A percentile compares a stretch with the other conserved stretches of the same genome.
Conservation (phyloP, 2,888 invertebrate genomes). For the Adineta ricciae region DNA sequence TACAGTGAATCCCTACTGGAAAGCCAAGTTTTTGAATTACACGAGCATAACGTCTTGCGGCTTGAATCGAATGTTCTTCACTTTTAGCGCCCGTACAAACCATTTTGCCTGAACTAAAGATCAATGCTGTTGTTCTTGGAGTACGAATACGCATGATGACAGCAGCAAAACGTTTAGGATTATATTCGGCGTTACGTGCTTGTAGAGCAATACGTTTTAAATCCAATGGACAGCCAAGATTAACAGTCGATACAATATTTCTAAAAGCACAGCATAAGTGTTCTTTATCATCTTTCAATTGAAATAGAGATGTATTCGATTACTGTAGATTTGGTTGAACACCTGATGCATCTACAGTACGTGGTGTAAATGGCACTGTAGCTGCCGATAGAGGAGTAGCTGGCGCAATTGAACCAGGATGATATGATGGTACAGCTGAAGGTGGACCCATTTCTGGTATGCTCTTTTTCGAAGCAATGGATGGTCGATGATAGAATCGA, state of each 20-base stretch:
- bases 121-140: slow-evolving; percentile 32
- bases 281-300: too few relatives aligned
- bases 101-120: slow-evolving; percentile 34
- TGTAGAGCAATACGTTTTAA: slow-evolving; percentile 91
- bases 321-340: background rate
- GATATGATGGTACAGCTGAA: background rate
- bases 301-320: too few relatives aligned
- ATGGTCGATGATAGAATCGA: background rate
- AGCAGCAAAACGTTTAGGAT: slow-evolving; percentile 62
- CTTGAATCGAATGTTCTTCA: slow-evolving; percentile 28
- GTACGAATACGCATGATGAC: slow-evolving; percentile 33
- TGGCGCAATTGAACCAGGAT: background rate
- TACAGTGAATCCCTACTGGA: background rate
- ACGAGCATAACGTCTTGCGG: slow-evolving; percentile 30
- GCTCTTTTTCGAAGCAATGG: background rate
- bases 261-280: too few relatives aligned
- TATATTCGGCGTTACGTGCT: slow-evolving; percentile 96
- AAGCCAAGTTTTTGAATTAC: slow-evolving; percentile 33
- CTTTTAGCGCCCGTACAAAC: slow-evolving; percentile 34
- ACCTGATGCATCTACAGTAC: background rate
- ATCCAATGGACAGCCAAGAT: slow-evolving; percentile 80
- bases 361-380: background rate
- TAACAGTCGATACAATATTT: slow-evolving; percentile 95
- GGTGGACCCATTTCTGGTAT: background rate
- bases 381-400: background rate